Evolutionary conservation across 1,140 invertebrate genomes (phyloP), one percentile per base, ranked within the genome.

Genomic region (Euwallacea similis): DNA sequence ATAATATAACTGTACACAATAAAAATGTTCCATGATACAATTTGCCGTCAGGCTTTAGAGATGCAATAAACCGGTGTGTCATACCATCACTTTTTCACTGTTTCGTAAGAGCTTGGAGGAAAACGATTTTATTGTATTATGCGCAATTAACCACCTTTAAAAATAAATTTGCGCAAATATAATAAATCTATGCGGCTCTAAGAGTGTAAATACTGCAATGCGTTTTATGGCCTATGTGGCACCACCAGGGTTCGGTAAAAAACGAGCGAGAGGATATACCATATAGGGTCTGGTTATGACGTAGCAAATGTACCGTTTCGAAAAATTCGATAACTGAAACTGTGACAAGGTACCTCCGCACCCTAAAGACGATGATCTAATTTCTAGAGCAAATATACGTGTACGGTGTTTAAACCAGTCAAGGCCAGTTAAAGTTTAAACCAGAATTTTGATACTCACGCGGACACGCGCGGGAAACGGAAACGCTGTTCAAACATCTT

Each of bases 401-500:
- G 8, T 15, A 56, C 16, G 2, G n/a, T 16, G 4, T 16, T 56
- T 2, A 41, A 60, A 15, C 21, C 21, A 33, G 3, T 16, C 21
- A 60, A 42, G 41, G 41, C 16, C 58, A 56, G 9, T 13, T 41
- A 42, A 2, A 42, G 16, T 42, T 60, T 21, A 33, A 33, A 33
- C 21, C 21, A 33, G 1, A 56, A 56, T 60, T 60, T 60, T 3
- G 41, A 11, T 60, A 60, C 21, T 56, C 3, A 60, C 3, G 2
- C 7, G 53, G 62, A 74, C 73, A 71, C 74, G 73, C 56, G 67
- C 71, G 71, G 75, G 73, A 77, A 77, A 73, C 74, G 76, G 76
- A 78, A 73, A 76, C 72, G 54, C 70, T 78, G 70, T 76, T 74
- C 75, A 78, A 78, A 78, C 65, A 77, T 63, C 50, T 64, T 62